Evolutionary conservation across 1,140 invertebrate genomes (phyloP).

Genomic region (Vollenhovia emeryi): DNA sequence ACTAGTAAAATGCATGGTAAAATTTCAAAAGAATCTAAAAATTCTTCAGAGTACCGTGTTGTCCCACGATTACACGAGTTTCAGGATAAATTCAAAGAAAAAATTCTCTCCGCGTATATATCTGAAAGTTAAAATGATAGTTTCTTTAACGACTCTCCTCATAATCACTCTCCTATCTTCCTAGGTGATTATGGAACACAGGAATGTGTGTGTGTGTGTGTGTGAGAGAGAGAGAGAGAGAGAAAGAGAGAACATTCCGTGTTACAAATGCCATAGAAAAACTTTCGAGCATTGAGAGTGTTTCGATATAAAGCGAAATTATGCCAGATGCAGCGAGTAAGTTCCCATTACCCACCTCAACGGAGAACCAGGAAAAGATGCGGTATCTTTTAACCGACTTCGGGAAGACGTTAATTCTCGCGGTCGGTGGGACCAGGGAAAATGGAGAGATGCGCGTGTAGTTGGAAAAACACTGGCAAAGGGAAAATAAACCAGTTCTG

Average conservation of each 20-base stretch:
- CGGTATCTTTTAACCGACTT: constrained; percentile 17
- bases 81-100: too few relatives aligned
- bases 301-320: neutral
- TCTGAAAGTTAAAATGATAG: neutral
- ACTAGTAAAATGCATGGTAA: too few relatives aligned
- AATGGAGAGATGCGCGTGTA: constrained; percentile 4
- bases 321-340: neutral
- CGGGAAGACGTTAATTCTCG: constrained; percentile 42
- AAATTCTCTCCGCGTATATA: too few relatives aligned
- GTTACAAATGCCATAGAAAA: neutral
- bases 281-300: neutral
- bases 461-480: constrained; percentile 31
- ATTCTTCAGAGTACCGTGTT: too few relatives aligned
- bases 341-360: neutral
- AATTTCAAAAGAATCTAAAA: too few relatives aligned
- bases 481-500: constrained; percentile 55
- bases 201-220: too few relatives aligned
- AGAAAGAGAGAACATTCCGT: neutral
- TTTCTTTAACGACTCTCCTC: neutral
- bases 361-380: neutral
- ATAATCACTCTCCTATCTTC: neutral
- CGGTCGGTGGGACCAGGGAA: neutral
- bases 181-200: neutral
- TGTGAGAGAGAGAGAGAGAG: too few relatives aligned
- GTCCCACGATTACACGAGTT: too few relatives aligned